phyloP scores from a whole-genome alignment of 2,113 vertebrate genomes.

The Otus sunia region DNA sequence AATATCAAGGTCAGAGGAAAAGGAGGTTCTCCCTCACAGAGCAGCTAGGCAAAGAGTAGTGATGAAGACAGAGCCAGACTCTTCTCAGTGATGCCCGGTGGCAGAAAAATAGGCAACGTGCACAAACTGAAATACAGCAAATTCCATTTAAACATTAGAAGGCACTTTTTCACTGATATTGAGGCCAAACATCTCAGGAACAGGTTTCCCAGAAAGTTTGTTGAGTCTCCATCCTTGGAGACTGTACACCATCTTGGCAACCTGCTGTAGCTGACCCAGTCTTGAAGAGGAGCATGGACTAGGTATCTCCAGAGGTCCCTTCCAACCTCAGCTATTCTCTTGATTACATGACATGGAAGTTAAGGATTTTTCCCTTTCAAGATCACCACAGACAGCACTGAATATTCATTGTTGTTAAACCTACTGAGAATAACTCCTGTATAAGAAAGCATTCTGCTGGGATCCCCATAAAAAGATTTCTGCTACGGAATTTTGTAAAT shows the following conservation, averaged over 20 bases:
- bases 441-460: background rate
- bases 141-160: background rate
- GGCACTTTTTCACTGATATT: background rate
- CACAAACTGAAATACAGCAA: background rate
- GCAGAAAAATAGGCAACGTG: background rate
- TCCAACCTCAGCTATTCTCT: background rate
- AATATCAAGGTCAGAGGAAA: background rate
- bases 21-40: background rate
- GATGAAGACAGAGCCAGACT: background rate
- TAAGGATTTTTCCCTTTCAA: background rate
- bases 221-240: background rate
- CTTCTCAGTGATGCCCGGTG: background rate
- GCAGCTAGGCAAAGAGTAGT: background rate
- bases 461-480: constrained; percentile 27
- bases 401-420: background rate
- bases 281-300: background rate
- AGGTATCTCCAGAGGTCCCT: background rate
- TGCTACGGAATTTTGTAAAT: constrained; percentile 15
- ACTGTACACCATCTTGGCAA: background rate
- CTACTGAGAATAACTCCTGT: background rate
- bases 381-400: background rate
- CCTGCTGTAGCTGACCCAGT: background rate
- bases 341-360: background rate
- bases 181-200: background rate
- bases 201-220: background rate